These are phyloP conservation scores for Planiliza haematocheilus DNA, from an alignment of 2,113 vertebrate genomes.

Conservation along the genomic window DNA sequence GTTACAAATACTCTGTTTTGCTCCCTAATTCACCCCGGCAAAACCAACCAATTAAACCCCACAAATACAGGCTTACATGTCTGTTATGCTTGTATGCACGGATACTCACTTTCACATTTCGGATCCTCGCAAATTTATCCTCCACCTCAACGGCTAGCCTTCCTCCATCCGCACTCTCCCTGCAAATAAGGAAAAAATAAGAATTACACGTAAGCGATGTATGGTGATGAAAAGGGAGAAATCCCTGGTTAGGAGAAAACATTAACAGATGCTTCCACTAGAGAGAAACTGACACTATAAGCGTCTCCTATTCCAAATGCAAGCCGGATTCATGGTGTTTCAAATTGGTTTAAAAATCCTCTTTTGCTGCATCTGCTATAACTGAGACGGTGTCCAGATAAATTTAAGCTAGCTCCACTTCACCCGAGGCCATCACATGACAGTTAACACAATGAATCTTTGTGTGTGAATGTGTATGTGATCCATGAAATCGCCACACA, in stretches of 20 bases:
- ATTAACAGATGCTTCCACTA: slow-evolving; percentile 1
- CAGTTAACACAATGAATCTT: slow-evolving; percentile 56
- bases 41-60: too few species aligned
- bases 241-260: slow-evolving; percentile 2
- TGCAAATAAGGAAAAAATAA: slow-evolving; percentile 68
- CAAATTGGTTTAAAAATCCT: slow-evolving; percentile 44
- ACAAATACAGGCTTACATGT: background rate
- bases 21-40: too few species aligned
- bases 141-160: slow-evolving; percentile 91
- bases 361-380: slow-evolving; percentile 26
- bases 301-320: slow-evolving; percentile 11
- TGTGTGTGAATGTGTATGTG: slow-evolving; percentile 28
- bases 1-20: slow-evolving; percentile 77
- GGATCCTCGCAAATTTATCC: slow-evolving; percentile 90
- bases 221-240: slow-evolving; percentile 1
- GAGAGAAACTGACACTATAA: background rate
- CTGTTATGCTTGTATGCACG: background rate
- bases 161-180: slow-evolving; percentile 90
- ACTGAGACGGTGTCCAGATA: slow-evolving; percentile 48
- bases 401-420: slow-evolving; percentile 41
- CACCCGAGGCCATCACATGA: slow-evolving; percentile 53
- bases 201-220: slow-evolving; percentile 2
- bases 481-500: slow-evolving; percentile 39
- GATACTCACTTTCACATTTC: slow-evolving; percentile 90
- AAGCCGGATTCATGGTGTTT: background rate